phyloP scores from a whole-genome alignment of 2,113 vertebrate species.

The Marmota monax region DNA sequence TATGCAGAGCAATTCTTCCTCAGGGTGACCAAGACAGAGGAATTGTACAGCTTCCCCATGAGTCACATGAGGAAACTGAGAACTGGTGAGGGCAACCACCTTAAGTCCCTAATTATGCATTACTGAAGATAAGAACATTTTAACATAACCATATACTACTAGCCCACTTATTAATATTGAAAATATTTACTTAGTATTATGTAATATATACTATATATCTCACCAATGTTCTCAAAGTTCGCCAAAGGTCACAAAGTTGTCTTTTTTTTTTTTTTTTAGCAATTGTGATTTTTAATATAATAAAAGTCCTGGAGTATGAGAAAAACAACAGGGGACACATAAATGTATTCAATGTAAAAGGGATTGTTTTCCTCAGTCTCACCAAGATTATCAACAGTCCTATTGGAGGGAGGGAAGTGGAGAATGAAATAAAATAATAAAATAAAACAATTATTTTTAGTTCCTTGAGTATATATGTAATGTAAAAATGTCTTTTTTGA shows the following conservation, averaged over 20 bases:
- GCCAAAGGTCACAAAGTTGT: background rate
- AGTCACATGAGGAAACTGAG: background rate
- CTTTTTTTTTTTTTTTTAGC: background rate
- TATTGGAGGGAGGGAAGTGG: background rate
- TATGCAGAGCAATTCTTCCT: background rate
- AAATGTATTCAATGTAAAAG: background rate
- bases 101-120: background rate
- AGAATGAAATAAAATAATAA: background rate
- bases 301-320: background rate
- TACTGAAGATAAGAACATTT: background rate
- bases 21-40: background rate
- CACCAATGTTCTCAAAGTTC: background rate
- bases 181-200: background rate
- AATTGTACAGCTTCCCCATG: background rate
- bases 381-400: background rate
- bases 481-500: background rate
- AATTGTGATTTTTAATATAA: background rate
- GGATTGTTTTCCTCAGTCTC: background rate
- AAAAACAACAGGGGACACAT: background rate
- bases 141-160: background rate
- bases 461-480: background rate
- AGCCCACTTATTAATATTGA: background rate
- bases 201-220: background rate
- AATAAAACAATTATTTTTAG: background rate
- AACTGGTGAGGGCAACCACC: background rate